Evolutionary conservation across 2,888 invertebrate genomes (phyloP), one percentile per base, ranked within the genome.

Genomic region (Erebia ligea): DNA sequence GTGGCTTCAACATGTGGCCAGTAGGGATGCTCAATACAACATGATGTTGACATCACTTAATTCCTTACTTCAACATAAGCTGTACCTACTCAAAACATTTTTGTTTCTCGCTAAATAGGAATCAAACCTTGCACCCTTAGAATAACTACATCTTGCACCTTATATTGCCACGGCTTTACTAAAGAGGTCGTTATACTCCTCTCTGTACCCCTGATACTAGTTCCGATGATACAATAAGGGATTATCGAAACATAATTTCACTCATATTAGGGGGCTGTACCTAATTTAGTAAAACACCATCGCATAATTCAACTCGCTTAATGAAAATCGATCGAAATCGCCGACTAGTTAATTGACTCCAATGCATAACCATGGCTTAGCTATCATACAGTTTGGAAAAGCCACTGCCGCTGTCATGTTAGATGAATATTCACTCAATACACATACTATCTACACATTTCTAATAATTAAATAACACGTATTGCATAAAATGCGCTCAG

Each of bases 321-420:
- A 84, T 83, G 82, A 81, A 81, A 82, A 81, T 77, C 82, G 83
- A 82, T 83, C 79, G 76, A 64, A 77, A 81, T 81, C 81, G 74
- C 71, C 77, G 76, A 69, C 74, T 75, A 76, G 80, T 81, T 82
- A 84, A 83, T 82, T 79, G 80, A 78, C 77, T 75, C 75, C 75
- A 79, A 15, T 21, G 19, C 21, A 48, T 21, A 15, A 48, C 19
- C 62, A 15, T 15, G 21, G 48, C 45, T 45, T 21, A 62, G 15
- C 45, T 21, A 48, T 21, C 15, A 2, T 48, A 21, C 45, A 62
- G 62, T 62, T 21, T 1, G 21, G 19, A 21, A 9, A 21, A 0
- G n/a, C n/a, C 6, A 1, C 8, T 52, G 17, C 15, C 13, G 15
- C 50, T n/a, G n/a, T 9, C n/a, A 52, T n/a, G 8, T 5, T 3